phyloP scores from a whole-genome alignment of 2,888 invertebrate genomes.

The Lissonota sp. region DNA sequence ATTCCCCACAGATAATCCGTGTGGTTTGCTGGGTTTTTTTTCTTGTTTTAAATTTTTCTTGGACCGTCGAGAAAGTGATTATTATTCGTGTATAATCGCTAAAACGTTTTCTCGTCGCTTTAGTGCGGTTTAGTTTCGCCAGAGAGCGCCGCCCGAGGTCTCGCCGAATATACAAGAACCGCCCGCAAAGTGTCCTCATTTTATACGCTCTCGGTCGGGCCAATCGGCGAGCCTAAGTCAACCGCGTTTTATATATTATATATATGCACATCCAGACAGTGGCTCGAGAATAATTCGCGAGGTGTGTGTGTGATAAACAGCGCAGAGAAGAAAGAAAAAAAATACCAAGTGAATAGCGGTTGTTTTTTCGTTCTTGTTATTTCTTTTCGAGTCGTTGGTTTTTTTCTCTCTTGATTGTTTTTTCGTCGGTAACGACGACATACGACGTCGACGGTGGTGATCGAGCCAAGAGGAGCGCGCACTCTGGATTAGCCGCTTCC shows the following conservation, averaged over 20 bases:
- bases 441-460: constrained; percentile 10
- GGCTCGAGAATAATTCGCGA: not conserved
- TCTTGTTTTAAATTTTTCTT: not conserved
- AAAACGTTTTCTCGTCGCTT: constrained; percentile 15
- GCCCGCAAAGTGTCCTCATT: constrained; percentile 54
- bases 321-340: not conserved
- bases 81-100: constrained; percentile 18
- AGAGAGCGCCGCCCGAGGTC: constrained; percentile 3
- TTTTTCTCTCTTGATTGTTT: constrained; percentile 16
- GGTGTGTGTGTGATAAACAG: not conserved
- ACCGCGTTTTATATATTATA: not conserved
- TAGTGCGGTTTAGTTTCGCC: constrained; percentile 33
- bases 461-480: constrained; percentile 76
- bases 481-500: constrained; percentile 80
- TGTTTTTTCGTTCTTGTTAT: constrained; percentile 3
- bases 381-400: not conserved
- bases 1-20: constrained; percentile 46
- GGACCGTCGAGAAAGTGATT: constrained; percentile 29
- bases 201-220: constrained; percentile 4
- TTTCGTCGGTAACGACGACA: constrained; percentile 30
- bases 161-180: constrained; percentile 47
- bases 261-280: not conserved
- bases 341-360: constrained; percentile 11
- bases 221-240: constrained; percentile 36
- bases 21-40: constrained; percentile 10